phyloP scores from a whole-genome alignment of 1,140 invertebrate species.

The Phocides pigmalion region DNA sequence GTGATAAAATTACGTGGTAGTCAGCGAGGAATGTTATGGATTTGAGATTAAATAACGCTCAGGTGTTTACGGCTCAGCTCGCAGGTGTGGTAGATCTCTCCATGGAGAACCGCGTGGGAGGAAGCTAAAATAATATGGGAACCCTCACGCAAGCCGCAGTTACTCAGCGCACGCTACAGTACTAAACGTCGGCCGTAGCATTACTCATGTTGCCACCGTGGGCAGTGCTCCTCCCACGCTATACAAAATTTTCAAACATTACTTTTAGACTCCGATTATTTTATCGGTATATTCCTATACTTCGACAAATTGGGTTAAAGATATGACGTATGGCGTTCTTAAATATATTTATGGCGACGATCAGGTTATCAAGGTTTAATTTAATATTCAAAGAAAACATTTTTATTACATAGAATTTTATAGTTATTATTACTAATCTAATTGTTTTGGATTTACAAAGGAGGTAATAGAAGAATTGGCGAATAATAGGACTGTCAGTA shows the following conservation, averaged over 20 bases:
- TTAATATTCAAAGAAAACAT: neutral
- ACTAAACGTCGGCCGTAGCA: constrained; percentile 46
- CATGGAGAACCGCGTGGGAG: constrained; percentile 57
- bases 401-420: constrained; percentile 22
- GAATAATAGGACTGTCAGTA: too few species aligned
- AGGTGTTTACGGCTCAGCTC: constrained; percentile 67
- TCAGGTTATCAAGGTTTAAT: neutral
- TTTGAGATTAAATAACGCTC: constrained; percentile 69
- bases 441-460: too few species aligned
- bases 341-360: neutral
- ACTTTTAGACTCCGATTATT: constrained; percentile 50
- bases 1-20: constrained; percentile 5
- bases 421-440: too few species aligned
- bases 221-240: constrained; percentile 63
- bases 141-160: constrained; percentile 48
- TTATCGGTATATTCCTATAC: neutral
- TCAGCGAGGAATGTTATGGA: constrained; percentile 49
- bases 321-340: neutral
- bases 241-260: constrained; percentile 71
- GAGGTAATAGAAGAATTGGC: too few species aligned
- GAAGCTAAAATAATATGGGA: constrained; percentile 72
- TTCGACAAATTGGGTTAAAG: neutral
- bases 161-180: constrained; percentile 59
- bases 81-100: constrained; percentile 73
- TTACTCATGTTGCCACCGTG: constrained; percentile 69